Evolutionary conservation across 2,113 vertebrate genomes (phyloP).

Genomic region (Cephalopterus ornatus): DNA sequence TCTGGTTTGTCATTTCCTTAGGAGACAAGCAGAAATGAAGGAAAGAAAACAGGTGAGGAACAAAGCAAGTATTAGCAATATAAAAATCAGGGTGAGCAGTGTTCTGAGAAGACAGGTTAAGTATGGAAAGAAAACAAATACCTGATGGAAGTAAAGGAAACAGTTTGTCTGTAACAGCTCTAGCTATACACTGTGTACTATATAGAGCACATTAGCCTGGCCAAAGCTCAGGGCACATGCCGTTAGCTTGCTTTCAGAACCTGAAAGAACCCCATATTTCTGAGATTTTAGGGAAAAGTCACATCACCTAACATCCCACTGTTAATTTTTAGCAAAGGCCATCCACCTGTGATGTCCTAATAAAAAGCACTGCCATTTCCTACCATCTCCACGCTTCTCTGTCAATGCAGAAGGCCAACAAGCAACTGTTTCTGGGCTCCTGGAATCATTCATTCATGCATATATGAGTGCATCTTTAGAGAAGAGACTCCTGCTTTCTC

Average conservation of each 20-base stretch:
- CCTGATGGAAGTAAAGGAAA: background rate
- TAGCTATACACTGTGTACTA: background rate
- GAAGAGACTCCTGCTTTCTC: background rate
- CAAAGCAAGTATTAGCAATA: background rate
- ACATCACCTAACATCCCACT: background rate
- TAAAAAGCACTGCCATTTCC: background rate
- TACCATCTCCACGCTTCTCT: rapidly evolving
- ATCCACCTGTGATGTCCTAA: background rate
- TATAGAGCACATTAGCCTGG: background rate
- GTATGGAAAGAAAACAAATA: background rate
- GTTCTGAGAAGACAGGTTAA: background rate
- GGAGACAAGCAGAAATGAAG: background rate
- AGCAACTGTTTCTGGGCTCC: background rate
- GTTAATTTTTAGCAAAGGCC: background rate
- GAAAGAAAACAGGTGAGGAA: background rate
- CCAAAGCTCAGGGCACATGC: background rate
- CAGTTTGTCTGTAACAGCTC: background rate
- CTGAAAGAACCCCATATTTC: background rate
- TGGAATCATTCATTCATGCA: background rate
- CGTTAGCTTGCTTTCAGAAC: background rate
- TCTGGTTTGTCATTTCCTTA: conserved; percentile 37
- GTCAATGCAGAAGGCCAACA: background rate
- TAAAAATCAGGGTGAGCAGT: background rate
- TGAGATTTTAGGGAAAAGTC: background rate
- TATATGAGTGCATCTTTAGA: background rate